Percentiles rank a stretch among this genome's conserved stretches.
Conservation (phyloP, 2,888 invertebrate genomes). For the Furcula furcula region DNA sequence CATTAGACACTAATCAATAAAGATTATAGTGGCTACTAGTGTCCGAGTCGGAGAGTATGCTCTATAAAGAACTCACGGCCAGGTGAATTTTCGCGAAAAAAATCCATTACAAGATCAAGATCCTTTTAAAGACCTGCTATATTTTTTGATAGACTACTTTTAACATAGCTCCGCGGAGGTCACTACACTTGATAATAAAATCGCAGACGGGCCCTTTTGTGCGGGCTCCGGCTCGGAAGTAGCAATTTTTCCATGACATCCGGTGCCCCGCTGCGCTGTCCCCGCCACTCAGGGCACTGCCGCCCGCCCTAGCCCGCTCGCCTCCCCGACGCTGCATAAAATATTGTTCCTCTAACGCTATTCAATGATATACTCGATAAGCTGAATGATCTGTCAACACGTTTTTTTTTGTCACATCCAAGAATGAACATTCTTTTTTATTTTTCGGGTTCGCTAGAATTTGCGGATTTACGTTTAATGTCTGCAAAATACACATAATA, state of each 20-base stretch:
- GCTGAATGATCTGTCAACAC: slow-evolving; percentile 39
- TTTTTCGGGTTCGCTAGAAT: not conserved
- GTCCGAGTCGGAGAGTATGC: no score
- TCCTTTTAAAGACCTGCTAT: slow-evolving; percentile 43
- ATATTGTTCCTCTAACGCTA: slow-evolving; percentile 50
- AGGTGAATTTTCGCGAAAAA: no score
- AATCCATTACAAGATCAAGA: no score
- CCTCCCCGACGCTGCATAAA: slow-evolving; percentile 45
- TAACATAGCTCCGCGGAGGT: slow-evolving; percentile 51
- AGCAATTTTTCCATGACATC: slow-evolving; percentile 75
- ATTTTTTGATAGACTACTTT: slow-evolving; percentile 52
- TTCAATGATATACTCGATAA: slow-evolving; percentile 47
- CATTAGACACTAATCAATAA: no score
- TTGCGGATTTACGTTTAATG: no score
- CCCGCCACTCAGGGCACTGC: slow-evolving; percentile 42
- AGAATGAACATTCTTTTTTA: not conserved
- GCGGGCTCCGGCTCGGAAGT: slow-evolving; percentile 62
- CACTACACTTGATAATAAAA: slow-evolving; percentile 66
- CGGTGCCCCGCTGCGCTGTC: slow-evolving; percentile 64
- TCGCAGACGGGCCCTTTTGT: slow-evolving; percentile 62
- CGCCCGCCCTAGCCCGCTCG: slow-evolving; percentile 15
- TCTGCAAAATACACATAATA: no score
- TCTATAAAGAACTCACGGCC: no score
- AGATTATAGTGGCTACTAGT: no score
- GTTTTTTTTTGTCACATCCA: slow-evolving; percentile 22